Evolutionary conservation across 2,888 invertebrate genomes (phyloP), one percentile per base, ranked within the genome.

Genomic region (Dicyrtomina minuta): DNA sequence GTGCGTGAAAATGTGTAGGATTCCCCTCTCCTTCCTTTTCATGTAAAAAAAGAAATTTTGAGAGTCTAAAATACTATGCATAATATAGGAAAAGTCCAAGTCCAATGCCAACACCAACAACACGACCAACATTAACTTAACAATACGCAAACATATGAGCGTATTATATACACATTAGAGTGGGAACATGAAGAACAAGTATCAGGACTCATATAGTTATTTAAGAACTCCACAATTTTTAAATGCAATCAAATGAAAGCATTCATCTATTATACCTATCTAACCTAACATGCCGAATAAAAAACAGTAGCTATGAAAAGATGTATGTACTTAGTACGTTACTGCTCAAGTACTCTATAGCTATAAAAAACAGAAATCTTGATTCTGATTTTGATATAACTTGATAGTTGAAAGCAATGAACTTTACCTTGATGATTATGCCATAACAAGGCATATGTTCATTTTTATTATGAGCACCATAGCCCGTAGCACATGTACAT

Each of bases 391-490:
- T n/a, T n/a, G 33, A 33, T 33, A 33, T 33, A 5, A 33, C 33
- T 33, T 5, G 27, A 56, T 27, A 26, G 27, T 33, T 5, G 27
- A 56, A 8, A 26, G 27, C 56, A 56, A 27, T 46, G 46, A 61
- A 61, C 61, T 61, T 61, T 44, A 61, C 61, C 61, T 61, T 61
- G 61, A 46, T 61, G 61, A 61, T 61, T 61, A 61, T 61, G 61
- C 61, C 61, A 61, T 61, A 61, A 61, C 61, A 61, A 61, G 61
- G 61, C 61, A 61, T n/a, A n/a, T 61, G 20, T 20, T 59, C 59
- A 59, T 20, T 59, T 17, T 8, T 20, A 6, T 59, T 59, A 41
- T 41, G 39, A 61, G 26, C 24, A 22, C 10, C 20, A 17, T 22
- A 43, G n/a, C n/a, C 22, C 12, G 17, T 3, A 33, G 33, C 33